These are phyloP conservation scores for Taphrorychus bicolor DNA, from an alignment of 2,888 invertebrate species.

Conservation along the genomic window DNA sequence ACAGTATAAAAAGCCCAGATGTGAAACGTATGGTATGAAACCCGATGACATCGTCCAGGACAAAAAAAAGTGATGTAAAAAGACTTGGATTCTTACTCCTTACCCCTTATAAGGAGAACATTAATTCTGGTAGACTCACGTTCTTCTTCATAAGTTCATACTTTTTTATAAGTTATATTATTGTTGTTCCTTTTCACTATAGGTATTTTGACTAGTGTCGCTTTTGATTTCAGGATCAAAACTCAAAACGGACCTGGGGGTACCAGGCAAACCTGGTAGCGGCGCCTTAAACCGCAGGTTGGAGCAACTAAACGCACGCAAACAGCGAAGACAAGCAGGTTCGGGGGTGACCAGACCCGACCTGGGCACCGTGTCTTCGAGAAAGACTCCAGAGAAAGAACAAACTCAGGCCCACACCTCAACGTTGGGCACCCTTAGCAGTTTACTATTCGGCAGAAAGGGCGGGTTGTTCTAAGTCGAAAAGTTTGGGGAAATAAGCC, in stretches of 20 bases:
- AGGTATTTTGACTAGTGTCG: background rate
- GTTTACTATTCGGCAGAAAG: slow-evolving; percentile 82
- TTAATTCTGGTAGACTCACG: no score
- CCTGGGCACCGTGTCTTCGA: slow-evolving; percentile 64
- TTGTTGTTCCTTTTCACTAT: no score
- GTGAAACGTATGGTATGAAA: no score
- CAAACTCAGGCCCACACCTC: slow-evolving; percentile 49
- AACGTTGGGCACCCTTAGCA: slow-evolving; percentile 76
- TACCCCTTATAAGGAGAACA: no score
- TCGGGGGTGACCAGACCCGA: slow-evolving; percentile 67
- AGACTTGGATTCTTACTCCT: no score
- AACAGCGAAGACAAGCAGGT: slow-evolving; percentile 63
- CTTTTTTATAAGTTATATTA: no score
- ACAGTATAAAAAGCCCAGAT: no score
- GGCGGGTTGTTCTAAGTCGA: slow-evolving; percentile 78
- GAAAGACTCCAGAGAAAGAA: slow-evolving; percentile 43
- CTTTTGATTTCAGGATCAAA: slow-evolving; percentile 35
- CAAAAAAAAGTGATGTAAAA: no score
- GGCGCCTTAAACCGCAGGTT: slow-evolving; percentile 63
- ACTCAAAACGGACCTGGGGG: slow-evolving; percentile 61
- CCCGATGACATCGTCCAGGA: no score
- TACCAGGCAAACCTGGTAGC: slow-evolving; percentile 68
- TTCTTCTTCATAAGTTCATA: no score
- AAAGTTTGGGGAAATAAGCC: no score
- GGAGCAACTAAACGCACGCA: slow-evolving; percentile 60